These are phyloP conservation scores for Tetrax tetrax DNA, from an alignment of 2,113 vertebrate genomes.

Conservation along the genomic window DNA sequence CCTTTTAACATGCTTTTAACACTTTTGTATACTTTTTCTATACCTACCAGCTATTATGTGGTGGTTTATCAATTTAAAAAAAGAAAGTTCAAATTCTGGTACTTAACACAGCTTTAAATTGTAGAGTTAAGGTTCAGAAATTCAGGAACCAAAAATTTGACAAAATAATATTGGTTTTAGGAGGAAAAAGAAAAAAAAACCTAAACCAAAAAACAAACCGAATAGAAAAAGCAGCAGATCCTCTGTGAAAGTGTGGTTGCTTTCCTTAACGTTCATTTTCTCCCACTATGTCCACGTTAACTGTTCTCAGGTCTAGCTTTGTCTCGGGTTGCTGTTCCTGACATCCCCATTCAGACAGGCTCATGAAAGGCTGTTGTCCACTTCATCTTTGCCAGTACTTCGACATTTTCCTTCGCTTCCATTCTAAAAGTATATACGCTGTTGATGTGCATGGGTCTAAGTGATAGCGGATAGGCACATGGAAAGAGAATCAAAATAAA, in stretches of 20 bases:
- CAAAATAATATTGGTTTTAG: neutral
- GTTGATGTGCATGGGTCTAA: neutral
- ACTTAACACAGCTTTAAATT: neutral
- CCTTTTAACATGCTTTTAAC: neutral
- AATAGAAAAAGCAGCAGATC: neutral
- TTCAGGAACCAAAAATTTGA: neutral
- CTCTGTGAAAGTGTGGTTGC: neutral
- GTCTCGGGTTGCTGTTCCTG: accelerated
- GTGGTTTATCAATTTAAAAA: neutral
- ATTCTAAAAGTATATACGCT: neutral
- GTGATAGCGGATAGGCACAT: neutral
- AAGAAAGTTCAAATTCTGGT: neutral
- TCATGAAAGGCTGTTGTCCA: neutral
- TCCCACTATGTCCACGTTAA: neutral
- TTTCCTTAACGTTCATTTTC: neutral
- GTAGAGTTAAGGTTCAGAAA: neutral
- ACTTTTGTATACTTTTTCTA: neutral
- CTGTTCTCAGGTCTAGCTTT: neutral
- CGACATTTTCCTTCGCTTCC: neutral
- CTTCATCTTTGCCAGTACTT: neutral
- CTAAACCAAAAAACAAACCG: too few relatives aligned
- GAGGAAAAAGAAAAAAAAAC: too few relatives aligned
- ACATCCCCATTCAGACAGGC: neutral
- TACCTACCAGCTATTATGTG: neutral
- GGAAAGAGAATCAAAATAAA: neutral